Conservation (phyloP, 1,140 invertebrate genomes). For the Anoplophora glabripennis region DNA sequence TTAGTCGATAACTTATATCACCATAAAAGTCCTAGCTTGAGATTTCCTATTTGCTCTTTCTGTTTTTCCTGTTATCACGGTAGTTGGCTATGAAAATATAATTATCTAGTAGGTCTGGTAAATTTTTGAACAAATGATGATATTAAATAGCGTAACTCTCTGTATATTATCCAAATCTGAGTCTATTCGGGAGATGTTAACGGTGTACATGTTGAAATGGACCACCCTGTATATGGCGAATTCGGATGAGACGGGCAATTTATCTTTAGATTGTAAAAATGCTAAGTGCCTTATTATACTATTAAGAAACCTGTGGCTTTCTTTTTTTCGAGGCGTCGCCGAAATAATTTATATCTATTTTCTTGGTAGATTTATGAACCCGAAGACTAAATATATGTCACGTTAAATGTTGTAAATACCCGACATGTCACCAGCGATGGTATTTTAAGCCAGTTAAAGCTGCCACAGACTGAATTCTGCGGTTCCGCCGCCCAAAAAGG, state of each 20-base stretch:
- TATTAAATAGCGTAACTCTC: too few species aligned
- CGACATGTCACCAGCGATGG: not conserved
- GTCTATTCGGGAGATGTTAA: too few species aligned
- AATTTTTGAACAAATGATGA: too few species aligned
- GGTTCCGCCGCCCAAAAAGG: constrained; percentile 20
- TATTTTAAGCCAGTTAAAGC: constrained; percentile 12
- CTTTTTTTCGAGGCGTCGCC: not conserved
- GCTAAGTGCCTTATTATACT: not conserved
- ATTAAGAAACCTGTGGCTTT: not conserved
- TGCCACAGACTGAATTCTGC: constrained; percentile 28
- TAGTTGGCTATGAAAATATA: too few species aligned
- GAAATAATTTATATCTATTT: not conserved
- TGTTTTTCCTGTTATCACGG: too few species aligned
- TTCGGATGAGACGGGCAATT: not conserved
- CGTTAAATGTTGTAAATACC: not conserved
- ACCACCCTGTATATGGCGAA: too few species aligned
- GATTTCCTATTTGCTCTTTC: too few species aligned
- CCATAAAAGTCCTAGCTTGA: too few species aligned
- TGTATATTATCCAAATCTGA: too few species aligned
- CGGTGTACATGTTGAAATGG: too few species aligned
- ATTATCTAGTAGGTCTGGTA: too few species aligned
- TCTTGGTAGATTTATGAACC: not conserved
- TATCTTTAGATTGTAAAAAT: not conserved
- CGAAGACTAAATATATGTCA: not conserved
- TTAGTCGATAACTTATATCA: too few species aligned